A percentile compares a stretch with the other conserved stretches of the same genome.
phyloP scores from a whole-genome alignment of 2,888 invertebrate genomes.

The Odontocolon sp. region DNA sequence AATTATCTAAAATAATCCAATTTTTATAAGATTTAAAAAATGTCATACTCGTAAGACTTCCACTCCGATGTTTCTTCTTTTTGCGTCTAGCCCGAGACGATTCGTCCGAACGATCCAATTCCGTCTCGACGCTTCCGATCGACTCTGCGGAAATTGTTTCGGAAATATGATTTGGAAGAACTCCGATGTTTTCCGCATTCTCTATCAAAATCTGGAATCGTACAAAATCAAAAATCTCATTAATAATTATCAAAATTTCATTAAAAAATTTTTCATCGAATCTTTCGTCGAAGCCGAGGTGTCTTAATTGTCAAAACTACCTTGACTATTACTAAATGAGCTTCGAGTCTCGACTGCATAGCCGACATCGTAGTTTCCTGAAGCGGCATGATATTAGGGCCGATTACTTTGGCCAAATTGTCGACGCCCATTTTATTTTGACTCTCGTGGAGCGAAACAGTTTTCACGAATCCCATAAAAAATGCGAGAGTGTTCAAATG shows the following conservation, averaged over 20 bases:
- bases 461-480: constrained; percentile 90
- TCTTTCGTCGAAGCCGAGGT: constrained; percentile 6
- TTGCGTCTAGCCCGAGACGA: constrained; percentile 79
- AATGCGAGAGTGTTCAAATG: constrained; percentile 91
- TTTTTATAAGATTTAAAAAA: too few relatives aligned
- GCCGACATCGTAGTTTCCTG: constrained; percentile 83
- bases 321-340: constrained; percentile 88
- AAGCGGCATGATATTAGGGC: constrained; percentile 93
- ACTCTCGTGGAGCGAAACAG: constrained; percentile 86
- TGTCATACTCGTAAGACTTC: constrained; percentile 92
- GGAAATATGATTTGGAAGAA: constrained; percentile 85
- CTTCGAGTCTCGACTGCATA: constrained; percentile 85
- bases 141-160: constrained; percentile 78
- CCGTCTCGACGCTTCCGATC: constrained; percentile 72
- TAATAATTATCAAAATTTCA: too few relatives aligned
- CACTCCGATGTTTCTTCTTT: constrained; percentile 90
- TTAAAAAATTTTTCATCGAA: constrained; percentile 20
- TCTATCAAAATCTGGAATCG: constrained; percentile 90
- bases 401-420: constrained; percentile 92
- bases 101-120: constrained; percentile 73
- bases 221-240: too few relatives aligned
- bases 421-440: constrained; percentile 92
- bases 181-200: constrained; percentile 88
- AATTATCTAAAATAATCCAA: too few relatives aligned
- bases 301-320: too few relatives aligned